Evolutionary conservation across 1,140 invertebrate species (phyloP).

Genomic region (Propsilocerus akamusi): DNA sequence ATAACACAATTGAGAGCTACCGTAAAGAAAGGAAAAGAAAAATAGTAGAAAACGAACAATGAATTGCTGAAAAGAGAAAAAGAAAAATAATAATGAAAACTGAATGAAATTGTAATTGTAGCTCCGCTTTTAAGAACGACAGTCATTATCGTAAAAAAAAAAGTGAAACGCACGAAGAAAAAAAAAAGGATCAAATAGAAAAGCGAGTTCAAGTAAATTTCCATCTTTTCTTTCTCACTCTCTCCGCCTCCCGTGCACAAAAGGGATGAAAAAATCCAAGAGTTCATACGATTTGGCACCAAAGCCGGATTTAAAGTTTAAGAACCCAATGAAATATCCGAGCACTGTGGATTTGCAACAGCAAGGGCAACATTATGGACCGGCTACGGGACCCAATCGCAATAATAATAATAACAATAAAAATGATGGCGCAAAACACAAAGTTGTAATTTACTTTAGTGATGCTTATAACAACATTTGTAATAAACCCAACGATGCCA

Average conservation of each 20-base stretch:
- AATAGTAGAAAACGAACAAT: too few relatives aligned
- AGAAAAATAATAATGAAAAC: too few relatives aligned
- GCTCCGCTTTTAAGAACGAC: too few relatives aligned
- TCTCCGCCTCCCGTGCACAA: too few relatives aligned
- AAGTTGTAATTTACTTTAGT: conserved; percentile 49
- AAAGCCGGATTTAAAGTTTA: not conserved
- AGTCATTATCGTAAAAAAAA: too few relatives aligned
- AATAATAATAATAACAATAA: conserved; percentile 9
- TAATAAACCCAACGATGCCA: not conserved
- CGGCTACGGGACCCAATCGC: not conserved
- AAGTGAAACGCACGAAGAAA: too few relatives aligned
- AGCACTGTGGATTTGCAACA: not conserved
- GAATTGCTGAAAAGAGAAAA: too few relatives aligned
- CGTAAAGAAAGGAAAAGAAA: too few relatives aligned
- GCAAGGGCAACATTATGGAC: not conserved
- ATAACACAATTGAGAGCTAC: too few relatives aligned
- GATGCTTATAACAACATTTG: conserved; percentile 30
- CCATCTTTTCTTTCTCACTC: too few relatives aligned
- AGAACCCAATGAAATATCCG: not conserved
- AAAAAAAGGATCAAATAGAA: not conserved
- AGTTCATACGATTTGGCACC: not conserved
- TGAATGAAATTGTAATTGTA: too few relatives aligned
- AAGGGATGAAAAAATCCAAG: not conserved
- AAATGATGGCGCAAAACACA: conserved; percentile 27
- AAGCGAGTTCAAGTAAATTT: not conserved